Evolutionary conservation across 2,113 vertebrate genomes (phyloP), one percentile per base, ranked within the genome.

Genomic region (Riparia riparia): DNA sequence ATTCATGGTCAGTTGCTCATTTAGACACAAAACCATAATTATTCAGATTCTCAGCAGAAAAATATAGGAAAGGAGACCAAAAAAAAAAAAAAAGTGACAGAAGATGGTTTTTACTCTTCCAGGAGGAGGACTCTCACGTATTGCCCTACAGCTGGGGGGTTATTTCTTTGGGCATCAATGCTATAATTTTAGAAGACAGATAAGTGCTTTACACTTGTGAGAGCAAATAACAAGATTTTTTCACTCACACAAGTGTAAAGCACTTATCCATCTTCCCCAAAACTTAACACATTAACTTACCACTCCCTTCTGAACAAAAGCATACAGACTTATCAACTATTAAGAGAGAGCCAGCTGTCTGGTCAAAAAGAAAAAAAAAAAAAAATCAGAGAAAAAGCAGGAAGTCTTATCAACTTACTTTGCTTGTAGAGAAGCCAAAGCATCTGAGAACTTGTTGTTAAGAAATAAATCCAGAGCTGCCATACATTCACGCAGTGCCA

Each of bases 391-490:
- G 22, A 16, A 92, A 32, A 74, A 76, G 20, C 14, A 39, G 39
- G 54, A 69, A 64, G 51, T 41, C 44, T 51, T 71, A 78, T 58
- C 37, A 82, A 94, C 98, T 98, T 97, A 99, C 99, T 99, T 99
- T 97, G 97, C 98, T 95, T 96, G 98, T 77, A 99, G 98, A 91
- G 98, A 98, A 76, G 96, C 96, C 97, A 99, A 98, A 50, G 99
- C 99, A 97, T 99, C 98, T 2, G 99, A 98, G 96, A 99, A 99
- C 84, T 99, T 98, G 96, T 99, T 99, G 96, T 97, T 98, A 88
- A 99, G 98, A 96, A 99, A 99, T 88, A 99, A 98, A 96, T 99
- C 99, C 96, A 99, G 89, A 60, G 99, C 99, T 2, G 93, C 98
- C 99, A 99, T 99, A 86, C 99, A 99, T 97, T 99, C 99, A 73